phyloP scores from a whole-genome alignment of 2,113 vertebrate genomes.

The Trogon surrucura region DNA sequence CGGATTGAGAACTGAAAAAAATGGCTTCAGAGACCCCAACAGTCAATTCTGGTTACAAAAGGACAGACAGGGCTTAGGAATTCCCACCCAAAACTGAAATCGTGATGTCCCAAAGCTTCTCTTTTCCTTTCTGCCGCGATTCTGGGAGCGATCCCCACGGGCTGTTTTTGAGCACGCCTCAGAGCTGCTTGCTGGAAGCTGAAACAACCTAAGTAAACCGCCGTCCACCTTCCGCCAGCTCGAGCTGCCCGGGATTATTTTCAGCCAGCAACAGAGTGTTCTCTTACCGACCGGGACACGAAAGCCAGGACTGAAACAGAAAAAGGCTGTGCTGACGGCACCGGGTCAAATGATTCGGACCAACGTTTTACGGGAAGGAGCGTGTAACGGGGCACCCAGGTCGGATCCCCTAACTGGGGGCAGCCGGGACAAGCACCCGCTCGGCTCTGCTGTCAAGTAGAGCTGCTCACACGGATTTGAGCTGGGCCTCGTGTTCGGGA shows the following conservation, averaged over 20 bases:
- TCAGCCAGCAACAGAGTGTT: neutral
- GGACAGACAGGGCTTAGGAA: neutral
- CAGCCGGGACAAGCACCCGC: neutral
- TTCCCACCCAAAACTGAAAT: neutral
- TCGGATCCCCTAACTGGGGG: neutral
- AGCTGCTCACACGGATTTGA: neutral
- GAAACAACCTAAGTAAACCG: neutral
- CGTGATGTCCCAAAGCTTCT: accelerated
- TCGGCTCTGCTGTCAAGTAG: neutral
- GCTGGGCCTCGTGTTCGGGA: neutral
- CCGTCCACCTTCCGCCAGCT: neutral
- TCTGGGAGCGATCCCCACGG: neutral
- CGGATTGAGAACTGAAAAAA: no score
- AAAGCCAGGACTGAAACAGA: neutral
- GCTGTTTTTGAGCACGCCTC: neutral
- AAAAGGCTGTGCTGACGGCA: neutral
- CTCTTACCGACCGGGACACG: neutral
- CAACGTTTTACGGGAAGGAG: neutral
- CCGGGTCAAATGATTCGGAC: accelerated
- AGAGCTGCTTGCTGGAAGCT: neutral
- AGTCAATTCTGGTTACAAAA: neutral
- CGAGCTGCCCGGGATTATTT: neutral
- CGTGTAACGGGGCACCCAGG: accelerated
- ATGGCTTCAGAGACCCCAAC: accelerated
- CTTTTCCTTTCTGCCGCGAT: accelerated